A percentile compares a stretch with the other conserved stretches of the same genome.
phyloP scores from a whole-genome alignment of 2,797 vertebrate species.

The Sebastolobus alascanus region DNA sequence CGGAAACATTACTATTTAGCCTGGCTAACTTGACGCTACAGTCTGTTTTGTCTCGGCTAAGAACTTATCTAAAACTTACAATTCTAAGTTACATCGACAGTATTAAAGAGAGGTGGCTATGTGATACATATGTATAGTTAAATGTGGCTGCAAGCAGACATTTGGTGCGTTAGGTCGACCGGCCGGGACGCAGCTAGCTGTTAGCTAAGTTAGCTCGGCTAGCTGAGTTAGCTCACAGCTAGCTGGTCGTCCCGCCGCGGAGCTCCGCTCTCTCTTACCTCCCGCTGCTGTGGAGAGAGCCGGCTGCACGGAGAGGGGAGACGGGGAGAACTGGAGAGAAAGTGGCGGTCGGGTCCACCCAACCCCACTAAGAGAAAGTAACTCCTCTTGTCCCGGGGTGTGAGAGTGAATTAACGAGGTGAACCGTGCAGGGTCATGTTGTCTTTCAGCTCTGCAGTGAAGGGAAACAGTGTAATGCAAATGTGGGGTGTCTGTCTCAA shows the following conservation, averaged over 20 bases:
- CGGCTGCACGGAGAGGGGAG: conserved; percentile 43
- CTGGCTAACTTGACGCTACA: not conserved
- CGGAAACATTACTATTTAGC: not conserved
- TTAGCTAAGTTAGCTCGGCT: conserved; percentile 61
- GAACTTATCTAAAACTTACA: conserved; percentile 63
- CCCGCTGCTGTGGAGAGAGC: conserved; percentile 67
- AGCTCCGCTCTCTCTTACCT: conserved; percentile 76
- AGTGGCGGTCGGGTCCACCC: conserved; percentile 38
- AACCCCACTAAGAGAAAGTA: conserved; percentile 12
- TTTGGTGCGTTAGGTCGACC: not conserved
- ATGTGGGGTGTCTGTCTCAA: conserved; percentile 71
- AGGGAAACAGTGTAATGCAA: conserved; percentile 72
- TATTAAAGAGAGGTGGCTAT: accelerated
- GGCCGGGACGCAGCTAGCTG: conserved; percentile 8
- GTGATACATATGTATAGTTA: accelerated
- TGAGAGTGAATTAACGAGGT: conserved; percentile 51
- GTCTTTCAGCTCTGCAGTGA: conserved; percentile 83
- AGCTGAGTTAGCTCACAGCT: conserved; percentile 67
- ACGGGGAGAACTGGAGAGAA: conserved; percentile 46
- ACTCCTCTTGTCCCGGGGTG: not conserved
- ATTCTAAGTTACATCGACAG: not conserved
- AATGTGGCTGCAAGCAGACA: not conserved
- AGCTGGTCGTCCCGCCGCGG: conserved; percentile 69
- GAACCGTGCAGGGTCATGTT: conserved; percentile 82
- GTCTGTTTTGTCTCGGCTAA: conserved; percentile 30